Evolutionary conservation across 2,888 invertebrate species (phyloP), one percentile per base, ranked within the genome.

Genomic region (Crepidodera aurea): DNA sequence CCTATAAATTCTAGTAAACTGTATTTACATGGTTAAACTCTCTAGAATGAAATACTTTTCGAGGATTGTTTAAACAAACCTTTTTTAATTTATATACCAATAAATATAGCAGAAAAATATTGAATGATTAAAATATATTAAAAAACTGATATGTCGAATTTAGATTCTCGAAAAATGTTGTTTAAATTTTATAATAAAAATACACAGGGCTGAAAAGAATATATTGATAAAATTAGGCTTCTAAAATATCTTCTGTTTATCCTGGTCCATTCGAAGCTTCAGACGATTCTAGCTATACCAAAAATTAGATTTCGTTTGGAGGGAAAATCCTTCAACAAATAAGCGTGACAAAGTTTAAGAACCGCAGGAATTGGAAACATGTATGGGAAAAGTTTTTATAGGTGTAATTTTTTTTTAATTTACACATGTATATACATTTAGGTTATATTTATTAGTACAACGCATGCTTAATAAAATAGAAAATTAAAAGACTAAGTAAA

Each of bases 401-500:
- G 32, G 25, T 39, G 15, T 37, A 39, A 22, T 42, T 27, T 19
- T 22, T 39, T 57, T 12, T 48, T n/a, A 12, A 6, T 57, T 48
- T 44, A 55, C 32, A 57, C 48, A 48, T 57, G 57, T 57, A 57
- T 57, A 57, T 57, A 57, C 57, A 57, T 57, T 57, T 57, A 48
- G 25, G 27, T 15, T 57, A 48, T 27, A n/a, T 4, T 15, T 55
- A 13, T 19, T 6, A 27, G 5, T 25, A 48, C 3, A 25, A 48
- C 6, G n/a, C 57, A 57, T 57, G 57, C 57, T 54, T 32, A 57
- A 15, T 16, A 55, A 37, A 57, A 22, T 15, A 15, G 46, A 22
- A 34, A 34, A 44, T 42, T n/a, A 44, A 40, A 44, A 55, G 19
- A 37, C 29, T 19, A 37, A 50, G 15, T 15, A 12, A 50, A 29